phyloP scores from a whole-genome alignment of 1,140 invertebrate genomes.

The Chrysomallon squamiferum region DNA sequence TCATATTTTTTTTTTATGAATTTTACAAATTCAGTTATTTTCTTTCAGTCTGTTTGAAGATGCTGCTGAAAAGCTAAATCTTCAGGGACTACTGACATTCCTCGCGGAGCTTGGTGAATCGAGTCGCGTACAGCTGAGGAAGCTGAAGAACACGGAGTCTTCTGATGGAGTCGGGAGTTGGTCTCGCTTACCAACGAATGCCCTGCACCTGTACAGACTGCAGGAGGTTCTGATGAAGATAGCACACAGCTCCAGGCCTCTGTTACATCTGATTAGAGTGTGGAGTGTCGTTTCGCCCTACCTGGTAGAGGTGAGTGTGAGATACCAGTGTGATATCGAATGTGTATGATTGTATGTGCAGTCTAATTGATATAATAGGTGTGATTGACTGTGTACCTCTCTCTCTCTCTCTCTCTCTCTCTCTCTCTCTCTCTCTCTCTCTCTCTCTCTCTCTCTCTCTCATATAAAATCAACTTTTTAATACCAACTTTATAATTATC shows the following conservation, averaged over 20 bases:
- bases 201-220: conserved; percentile 78
- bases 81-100: conserved; percentile 82
- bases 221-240: conserved; percentile 88
- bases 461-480: too few relatives aligned
- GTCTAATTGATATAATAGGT: too few relatives aligned
- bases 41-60: conserved; percentile 71
- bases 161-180: conserved; percentile 5
- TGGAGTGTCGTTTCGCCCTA: conserved; percentile 91
- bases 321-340: not conserved
- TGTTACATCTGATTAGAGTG: conserved; percentile 87
- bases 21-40: too few relatives aligned
- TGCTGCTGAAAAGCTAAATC: conserved; percentile 84
- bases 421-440: too few relatives aligned
- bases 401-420: too few relatives aligned
- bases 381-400: too few relatives aligned
- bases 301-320: conserved; percentile 85
- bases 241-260: conserved; percentile 82
- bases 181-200: conserved; percentile 52
- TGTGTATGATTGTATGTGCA: not conserved
- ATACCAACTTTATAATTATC: too few relatives aligned
- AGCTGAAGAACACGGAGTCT: conserved; percentile 21
- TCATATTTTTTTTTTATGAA: too few relatives aligned
- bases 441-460: too few relatives aligned
- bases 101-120: conserved; percentile 80
- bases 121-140: conserved; percentile 76